Base-by-base conservation (phyloP, 2,888 invertebrate species). In the Mythimna vitellina region DNA sequence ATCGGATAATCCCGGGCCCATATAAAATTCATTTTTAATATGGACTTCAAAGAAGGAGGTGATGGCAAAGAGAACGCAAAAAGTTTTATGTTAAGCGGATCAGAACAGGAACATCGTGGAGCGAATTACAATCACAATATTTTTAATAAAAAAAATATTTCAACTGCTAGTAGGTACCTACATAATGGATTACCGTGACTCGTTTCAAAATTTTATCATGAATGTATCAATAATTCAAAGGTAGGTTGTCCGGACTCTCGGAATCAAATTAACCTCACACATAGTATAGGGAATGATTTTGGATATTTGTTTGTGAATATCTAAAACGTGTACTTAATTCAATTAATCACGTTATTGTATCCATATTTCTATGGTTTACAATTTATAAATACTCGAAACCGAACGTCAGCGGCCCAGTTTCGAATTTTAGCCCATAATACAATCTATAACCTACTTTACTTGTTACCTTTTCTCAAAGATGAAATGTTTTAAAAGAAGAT, bases 1-100 rank as follows among this genome's bases (percentile, higher is more conserved):
- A 10, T 46, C 32, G 32, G 22, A 72, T 80, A 61, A 69, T 68
- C 63, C 56, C 57, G 17, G 12, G 51, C 61, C 32, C 62, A 69
- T 78, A 67, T 70, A 73, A 73, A 70, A 82, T 82, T 81, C 53
- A 78, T 82, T 80, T 80, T 82, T 80, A 80, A 82, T 80, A 78
- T 70, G 63, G 17, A 78, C 66, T 67, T 67, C 69, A 76, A 81
- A 81, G 69, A 73, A 78, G 61, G 29, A 29, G 73, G 66, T 65
- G 60, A 58, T 35, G 56, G 61, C 38, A 61, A 65, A 65, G 22
- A 72, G 57, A 63, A 58, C n/a, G 65, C 25, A 65, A 56, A 56
- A 80, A 56, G 63, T 69, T 65, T 17, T 49, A 12, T 63, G 29
- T 22, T 65, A 81, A 82, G 78, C 69, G 69, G 82, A 80, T 78